Evolutionary conservation across 2,113 vertebrate genomes (phyloP).

Genomic region (Acrocephalus kingi): DNA sequence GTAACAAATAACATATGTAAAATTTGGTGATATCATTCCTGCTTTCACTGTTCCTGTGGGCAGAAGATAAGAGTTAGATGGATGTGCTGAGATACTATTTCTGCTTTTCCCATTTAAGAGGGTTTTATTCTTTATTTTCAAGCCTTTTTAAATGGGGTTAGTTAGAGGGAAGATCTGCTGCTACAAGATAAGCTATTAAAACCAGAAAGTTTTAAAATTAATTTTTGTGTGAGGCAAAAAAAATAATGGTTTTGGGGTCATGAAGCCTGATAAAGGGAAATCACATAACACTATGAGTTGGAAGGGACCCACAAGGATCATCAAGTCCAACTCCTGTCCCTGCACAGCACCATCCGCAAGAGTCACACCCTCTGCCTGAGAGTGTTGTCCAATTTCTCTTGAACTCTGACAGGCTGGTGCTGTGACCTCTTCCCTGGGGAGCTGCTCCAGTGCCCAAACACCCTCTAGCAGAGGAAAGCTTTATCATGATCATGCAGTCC

Average conservation of each 20-base stretch:
- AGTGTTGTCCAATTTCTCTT: background rate
- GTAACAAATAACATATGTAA: background rate
- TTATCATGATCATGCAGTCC: background rate
- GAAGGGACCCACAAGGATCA: background rate
- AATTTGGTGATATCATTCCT: background rate
- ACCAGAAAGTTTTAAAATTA: background rate
- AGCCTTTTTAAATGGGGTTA: background rate
- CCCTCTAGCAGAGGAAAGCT: background rate
- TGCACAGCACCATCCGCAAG: background rate
- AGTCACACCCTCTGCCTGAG: background rate
- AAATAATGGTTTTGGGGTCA: background rate
- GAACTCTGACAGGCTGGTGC: background rate
- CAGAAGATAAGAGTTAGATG: background rate
- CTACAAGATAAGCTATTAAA: background rate
- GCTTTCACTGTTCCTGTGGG: background rate
- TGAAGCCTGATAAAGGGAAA: background rate
- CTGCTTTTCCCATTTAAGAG: background rate
- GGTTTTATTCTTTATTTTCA: background rate
- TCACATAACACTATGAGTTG: background rate
- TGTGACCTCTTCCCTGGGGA: background rate
- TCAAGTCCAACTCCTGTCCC: accelerated
- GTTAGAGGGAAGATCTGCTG: background rate
- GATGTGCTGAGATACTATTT: background rate
- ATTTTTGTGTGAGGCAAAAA: background rate
- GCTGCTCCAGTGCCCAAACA: background rate